Evolutionary conservation across 2,797 vertebrate genomes (phyloP).

Genomic region (Cossypha heuglini): DNA sequence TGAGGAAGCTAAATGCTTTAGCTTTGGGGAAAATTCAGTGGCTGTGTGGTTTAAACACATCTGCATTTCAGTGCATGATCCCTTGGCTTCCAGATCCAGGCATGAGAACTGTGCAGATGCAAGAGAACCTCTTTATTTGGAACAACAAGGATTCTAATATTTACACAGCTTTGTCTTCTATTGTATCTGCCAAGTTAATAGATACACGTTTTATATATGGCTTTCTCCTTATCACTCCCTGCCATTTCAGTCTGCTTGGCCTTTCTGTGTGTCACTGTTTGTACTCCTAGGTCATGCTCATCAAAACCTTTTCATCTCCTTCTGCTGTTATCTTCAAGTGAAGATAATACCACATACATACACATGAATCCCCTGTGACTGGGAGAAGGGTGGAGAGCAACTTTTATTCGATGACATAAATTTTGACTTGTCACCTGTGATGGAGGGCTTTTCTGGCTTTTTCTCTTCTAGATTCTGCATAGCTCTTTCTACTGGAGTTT

Average conservation of each 20-base stretch:
- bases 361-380: neutral
- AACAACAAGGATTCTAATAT: conserved; percentile 9
- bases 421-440: neutral
- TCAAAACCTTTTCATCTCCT: conserved; percentile 45
- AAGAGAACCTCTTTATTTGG: neutral
- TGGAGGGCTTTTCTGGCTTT: neutral
- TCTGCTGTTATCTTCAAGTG: conserved; percentile 7
- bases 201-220: conserved; percentile 4
- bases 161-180: conserved; percentile 33
- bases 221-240: conserved; percentile 23
- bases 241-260: conserved; percentile 1
- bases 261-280: conserved; percentile 45
- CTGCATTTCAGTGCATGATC: neutral
- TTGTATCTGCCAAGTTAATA: conserved; percentile 30
- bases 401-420: neutral
- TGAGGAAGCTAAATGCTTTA: neutral
- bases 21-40: neutral
- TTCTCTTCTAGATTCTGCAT: neutral
- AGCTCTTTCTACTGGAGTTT: neutral
- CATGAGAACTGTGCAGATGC: neutral
- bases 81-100: neutral
- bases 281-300: conserved; percentile 26
- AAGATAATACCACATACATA: conserved; percentile 20
- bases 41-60: neutral
- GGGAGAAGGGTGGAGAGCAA: neutral